Base-by-base conservation (phyloP, 2,888 invertebrate species). In the Trissoscelio sp. region DNA sequence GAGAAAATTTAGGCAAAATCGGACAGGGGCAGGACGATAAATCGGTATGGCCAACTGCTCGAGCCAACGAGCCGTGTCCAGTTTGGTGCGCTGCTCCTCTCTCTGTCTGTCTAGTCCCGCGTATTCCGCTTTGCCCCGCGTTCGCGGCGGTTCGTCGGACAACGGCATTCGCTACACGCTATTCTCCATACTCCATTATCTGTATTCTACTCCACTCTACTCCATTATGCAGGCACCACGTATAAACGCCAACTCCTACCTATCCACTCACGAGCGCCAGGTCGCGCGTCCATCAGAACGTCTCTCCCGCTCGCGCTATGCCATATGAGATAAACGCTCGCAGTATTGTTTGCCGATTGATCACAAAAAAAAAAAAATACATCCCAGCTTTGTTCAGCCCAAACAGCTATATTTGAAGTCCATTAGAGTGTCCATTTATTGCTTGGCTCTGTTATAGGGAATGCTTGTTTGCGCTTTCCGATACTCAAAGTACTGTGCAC, bases 161-260 rank as follows among this genome's bases (percentile, higher is more conserved):
- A 78, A 73, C 83, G 86, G 85, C 84, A 84, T 87, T 87, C 85
- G 87, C 87, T 86, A 77, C 87, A 85, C 87, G 83, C 88, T 87
- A 88, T 88, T 88, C 88, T 88, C 87, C 88, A 86, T 88, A 89
- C 89, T 89, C 90, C 88, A 89, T 89, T 89, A 89, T 89, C 88
- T 86, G 87, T 85, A 88, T 87, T 88, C 88, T 87, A 87, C 87
- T 88, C 86, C 86, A 88, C 88, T 89, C 87, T 86, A 88, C 87
- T 88, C 89, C 89, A 90, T 90, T 90, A 90, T 89, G 87, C 88
- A 85, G 85, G 87, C 86, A 88, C 87, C 87, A 85, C 88, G 88
- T 86, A 88, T 88, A 88, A 89, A 89, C 87, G 87, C 85, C 84
- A 85, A 86, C 85, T 84, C 85, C 77, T 78, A 79, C 79, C 83